Evolutionary conservation across 2,888 invertebrate genomes (phyloP), one percentile per base, ranked within the genome.

Genomic region (Fragum whitleyi): DNA sequence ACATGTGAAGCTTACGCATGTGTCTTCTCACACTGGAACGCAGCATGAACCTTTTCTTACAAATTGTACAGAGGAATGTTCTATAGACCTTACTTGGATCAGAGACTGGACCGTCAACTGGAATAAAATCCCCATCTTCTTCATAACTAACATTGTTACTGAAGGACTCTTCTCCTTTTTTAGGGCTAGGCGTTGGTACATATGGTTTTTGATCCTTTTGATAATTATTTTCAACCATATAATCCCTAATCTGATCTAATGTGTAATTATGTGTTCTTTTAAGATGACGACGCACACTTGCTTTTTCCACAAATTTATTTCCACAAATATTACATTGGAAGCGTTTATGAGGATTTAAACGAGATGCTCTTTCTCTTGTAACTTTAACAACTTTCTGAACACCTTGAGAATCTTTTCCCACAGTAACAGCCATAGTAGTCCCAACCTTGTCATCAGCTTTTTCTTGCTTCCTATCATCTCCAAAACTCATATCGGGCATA

Each of bases 361-460:
- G 9, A 16, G 39, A 6, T 28, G 67, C 9, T 51, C 11, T 26
- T 14, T 29, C 28, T 55, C 3, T 19, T 23, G 29, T 32, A 0
- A 83, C 83, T 57, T 79, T 79, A 3, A 83, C 74, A 26, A 83
- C 83, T 68, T 83, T 83, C 51, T 83, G 83, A 7, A 83, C 79
- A 3, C 83, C 83, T 69, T 83, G 70, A 11, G 59, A 67, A 26
- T 77, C 83, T 65, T 83, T 83, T 67, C 69, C 76, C 26, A 83
- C 65, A 2, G 79, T 79, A n/a, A 83, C 83, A 77, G 73, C 79
- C 26, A 83, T 62, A 14, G 83, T 42, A 32, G 65, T 74, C 28
- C 77, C 72, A 70, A 83, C 16, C 14, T 28, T 39, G n/a, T 70
- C 57, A 23, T 53, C 1, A n/a, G 23, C 21, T 2, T 39, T 26